Percentiles rank a stretch among this genome's conserved stretches.
phyloP scores from a whole-genome alignment of 1,140 invertebrate genomes.

The Cydia amplana region DNA sequence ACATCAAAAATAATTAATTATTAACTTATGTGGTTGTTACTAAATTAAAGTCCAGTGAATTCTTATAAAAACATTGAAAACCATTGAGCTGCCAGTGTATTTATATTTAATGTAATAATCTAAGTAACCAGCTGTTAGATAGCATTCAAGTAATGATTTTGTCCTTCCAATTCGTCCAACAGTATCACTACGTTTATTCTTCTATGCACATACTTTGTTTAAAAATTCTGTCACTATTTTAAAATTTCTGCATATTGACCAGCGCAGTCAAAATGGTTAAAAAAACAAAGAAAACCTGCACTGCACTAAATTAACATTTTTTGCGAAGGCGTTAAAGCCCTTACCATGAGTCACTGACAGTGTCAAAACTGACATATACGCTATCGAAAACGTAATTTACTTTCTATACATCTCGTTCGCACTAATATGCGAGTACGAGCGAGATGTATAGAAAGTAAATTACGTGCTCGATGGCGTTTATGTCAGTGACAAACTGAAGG shows the following conservation, averaged over 20 bases:
- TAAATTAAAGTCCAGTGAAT: background rate
- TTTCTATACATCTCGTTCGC: no score
- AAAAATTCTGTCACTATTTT: background rate
- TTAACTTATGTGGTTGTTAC: background rate
- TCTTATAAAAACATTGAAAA: background rate
- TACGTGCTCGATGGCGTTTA: no score
- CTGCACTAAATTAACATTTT: background rate
- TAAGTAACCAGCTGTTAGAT: background rate
- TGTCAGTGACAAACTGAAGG: no score
- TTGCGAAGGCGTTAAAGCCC: background rate
- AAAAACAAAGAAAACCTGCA: background rate
- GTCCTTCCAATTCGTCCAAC: conserved; percentile 5
- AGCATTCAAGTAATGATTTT: background rate
- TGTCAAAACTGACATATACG: no score
- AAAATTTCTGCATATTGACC: background rate
- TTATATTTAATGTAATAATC: background rate
- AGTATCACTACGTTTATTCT: background rate
- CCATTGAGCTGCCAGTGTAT: conserved; percentile 1
- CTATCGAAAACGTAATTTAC: no score
- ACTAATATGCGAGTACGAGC: no score
- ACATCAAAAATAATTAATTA: background rate
- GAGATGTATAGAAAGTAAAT: no score
- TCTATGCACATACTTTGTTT: background rate
- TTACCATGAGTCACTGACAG: no score
- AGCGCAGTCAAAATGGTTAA: background rate